Evolutionary conservation across 1,140 invertebrate genomes (phyloP), one percentile per base, ranked within the genome.

Genomic region (Mactra quadrangularis): DNA sequence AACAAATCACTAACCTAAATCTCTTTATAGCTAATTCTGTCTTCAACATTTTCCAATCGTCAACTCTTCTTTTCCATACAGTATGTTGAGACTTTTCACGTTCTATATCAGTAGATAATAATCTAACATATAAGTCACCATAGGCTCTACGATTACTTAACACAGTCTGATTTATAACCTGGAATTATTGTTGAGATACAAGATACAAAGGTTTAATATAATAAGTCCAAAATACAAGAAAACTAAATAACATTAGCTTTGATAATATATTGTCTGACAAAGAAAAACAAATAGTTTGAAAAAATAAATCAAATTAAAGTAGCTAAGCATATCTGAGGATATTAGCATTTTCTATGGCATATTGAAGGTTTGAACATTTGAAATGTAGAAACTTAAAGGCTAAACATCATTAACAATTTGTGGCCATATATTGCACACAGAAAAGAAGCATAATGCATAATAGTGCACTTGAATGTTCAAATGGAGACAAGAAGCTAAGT

Each of bases 81-180:
- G 83, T 85, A 79, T 91, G 88, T 52, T 91, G 90, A 47, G 86
- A 85, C 50, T 88, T 90, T 85, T 93, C 92, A 60, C 91, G 82
- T 64, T 93, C 93, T 19, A 93, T 89, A 79, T 92, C 92, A 25
- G 88, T 86, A 11, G 91, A 89, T 84, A 93, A 87, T 31, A 93
- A 84, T 45, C 90, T 87, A 0, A 89, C 85, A 84, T 86, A 89
- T 11, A 93, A 84, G 68, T 93, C 91, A 7, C 90, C 88, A 81
- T 92, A 93, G 4, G 90, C 89, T 71, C 90, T 57, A 62, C 87
- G 85, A 83, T 93, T 92, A 83, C 89, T 91, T 57, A 92, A 70
- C 59, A 92, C 86, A 25, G 91, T 90, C 82, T 92, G 91, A 75
- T 93, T 92, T 31, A 93, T 90, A 19, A 87, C 52, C 92, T 93